phyloP scores from a whole-genome alignment of 2,888 invertebrate species.

The Seira musarum region DNA sequence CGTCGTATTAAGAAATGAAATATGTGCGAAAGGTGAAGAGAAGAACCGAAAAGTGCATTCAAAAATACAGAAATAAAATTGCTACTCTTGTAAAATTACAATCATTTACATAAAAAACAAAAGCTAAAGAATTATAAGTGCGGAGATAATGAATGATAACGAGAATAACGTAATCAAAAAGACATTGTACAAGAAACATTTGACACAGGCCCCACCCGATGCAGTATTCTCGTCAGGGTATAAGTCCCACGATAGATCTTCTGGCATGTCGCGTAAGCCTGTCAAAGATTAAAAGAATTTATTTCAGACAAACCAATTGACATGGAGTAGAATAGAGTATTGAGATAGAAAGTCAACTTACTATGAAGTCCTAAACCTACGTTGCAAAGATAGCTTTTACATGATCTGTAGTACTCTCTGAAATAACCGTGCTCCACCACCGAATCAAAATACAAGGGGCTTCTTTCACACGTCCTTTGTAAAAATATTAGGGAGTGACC shows the following conservation, averaged over 20 bases:
- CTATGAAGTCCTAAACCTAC: conserved; percentile 56
- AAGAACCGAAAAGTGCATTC: too few relatives aligned
- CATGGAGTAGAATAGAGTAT: not conserved
- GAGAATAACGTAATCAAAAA: not conserved
- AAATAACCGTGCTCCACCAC: conserved; percentile 48
- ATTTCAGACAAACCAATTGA: too few relatives aligned
- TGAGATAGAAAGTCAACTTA: conserved; percentile 28
- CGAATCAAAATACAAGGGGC: conserved; percentile 48
- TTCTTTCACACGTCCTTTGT: conserved; percentile 51
- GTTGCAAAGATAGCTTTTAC: conserved; percentile 61
- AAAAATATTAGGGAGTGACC: conserved; percentile 39
- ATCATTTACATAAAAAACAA: too few relatives aligned
- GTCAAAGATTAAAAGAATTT: not conserved
- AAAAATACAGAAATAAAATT: too few relatives aligned
- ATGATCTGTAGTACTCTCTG: conserved; percentile 58
- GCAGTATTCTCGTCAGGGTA: conserved; percentile 44
- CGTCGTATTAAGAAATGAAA: too few relatives aligned
- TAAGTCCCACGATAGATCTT: conserved; percentile 44
- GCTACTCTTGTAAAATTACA: too few relatives aligned
- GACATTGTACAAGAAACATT: not conserved
- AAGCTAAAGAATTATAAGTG: too few relatives aligned
- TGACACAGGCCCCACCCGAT: not conserved
- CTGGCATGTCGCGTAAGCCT: conserved; percentile 51
- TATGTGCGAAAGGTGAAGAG: too few relatives aligned
- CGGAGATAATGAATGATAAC: not conserved